Conservation (phyloP, 2,797 vertebrate species). For the Pipistrellus pygmaeus region DNA sequence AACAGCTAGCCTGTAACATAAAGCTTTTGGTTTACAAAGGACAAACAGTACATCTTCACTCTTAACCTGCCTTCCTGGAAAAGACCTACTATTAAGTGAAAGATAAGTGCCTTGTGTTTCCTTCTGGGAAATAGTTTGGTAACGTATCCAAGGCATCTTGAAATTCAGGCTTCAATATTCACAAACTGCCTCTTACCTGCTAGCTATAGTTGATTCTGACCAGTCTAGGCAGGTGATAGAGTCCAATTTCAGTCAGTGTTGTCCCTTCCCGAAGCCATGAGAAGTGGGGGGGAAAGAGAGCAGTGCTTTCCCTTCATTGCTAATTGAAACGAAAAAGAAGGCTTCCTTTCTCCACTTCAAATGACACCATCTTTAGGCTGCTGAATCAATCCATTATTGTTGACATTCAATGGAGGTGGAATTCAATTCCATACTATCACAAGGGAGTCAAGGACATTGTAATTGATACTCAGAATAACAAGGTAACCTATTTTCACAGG, state of each 20-base stretch:
- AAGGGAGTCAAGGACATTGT: slow-evolving; percentile 40
- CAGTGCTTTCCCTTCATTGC: background rate
- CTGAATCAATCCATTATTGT: slow-evolving; percentile 74
- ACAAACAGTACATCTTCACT: background rate
- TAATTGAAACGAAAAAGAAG: slow-evolving; percentile 62
- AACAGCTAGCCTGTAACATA: background rate
- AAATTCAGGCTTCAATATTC: slow-evolving; percentile 67
- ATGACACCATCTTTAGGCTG: slow-evolving; percentile 60
- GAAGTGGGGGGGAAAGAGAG: background rate
- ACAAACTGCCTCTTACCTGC: slow-evolving; percentile 50
- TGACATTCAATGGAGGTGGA: slow-evolving; percentile 44
- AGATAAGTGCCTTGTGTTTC: slow-evolving; percentile 9
- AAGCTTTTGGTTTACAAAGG: background rate
- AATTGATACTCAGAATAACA: slow-evolving; percentile 73
- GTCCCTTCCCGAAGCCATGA: background rate
- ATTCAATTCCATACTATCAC: slow-evolving; percentile 63
- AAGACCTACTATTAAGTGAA: background rate
- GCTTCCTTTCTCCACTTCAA: slow-evolving; percentile 72
- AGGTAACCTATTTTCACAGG: slow-evolving; percentile 59
- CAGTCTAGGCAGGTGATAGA: background rate
- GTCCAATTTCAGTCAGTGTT: background rate
- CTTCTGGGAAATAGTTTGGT: background rate
- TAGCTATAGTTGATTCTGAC: background rate
- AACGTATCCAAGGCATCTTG: slow-evolving; percentile 38
- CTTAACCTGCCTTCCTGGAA: slow-evolving; percentile 34